A percentile compares a stretch with the other conserved stretches of the same genome.
Conservation (phyloP, 2,888 invertebrate species). For the Hirtodrosophila duncani region DNA sequence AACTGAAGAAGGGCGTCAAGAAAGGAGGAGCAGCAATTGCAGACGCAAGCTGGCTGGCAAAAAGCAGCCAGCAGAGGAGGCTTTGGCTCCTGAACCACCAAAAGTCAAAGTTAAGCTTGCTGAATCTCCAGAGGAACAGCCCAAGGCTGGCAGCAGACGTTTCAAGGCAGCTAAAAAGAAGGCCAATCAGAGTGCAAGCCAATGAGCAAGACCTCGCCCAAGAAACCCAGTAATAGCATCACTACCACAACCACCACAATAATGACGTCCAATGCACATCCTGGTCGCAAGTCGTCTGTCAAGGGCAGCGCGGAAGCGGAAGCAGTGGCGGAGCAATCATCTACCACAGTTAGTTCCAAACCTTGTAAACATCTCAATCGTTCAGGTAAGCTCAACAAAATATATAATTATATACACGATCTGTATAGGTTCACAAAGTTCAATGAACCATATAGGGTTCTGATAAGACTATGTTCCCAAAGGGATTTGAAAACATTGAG, state of each 20-base stretch:
- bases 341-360: too few relatives aligned
- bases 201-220: slow-evolving; percentile 39
- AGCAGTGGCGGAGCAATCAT: slow-evolving; percentile 19
- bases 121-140: slow-evolving; percentile 12
- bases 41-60: slow-evolving; percentile 40
- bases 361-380: too few relatives aligned
- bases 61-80: slow-evolving; percentile 15
- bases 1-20: slow-evolving; percentile 70
- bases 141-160: slow-evolving; percentile 19
- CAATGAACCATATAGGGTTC: too few relatives aligned
- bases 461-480: too few relatives aligned
- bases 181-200: slow-evolving; percentile 25
- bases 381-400: too few relatives aligned
- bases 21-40: slow-evolving; percentile 21
- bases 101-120: slow-evolving; percentile 13
- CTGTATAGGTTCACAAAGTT: too few relatives aligned
- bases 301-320: slow-evolving; percentile 13
- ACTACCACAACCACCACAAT: too few relatives aligned
- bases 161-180: slow-evolving; percentile 51
- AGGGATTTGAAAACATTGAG: too few relatives aligned
- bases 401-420: too few relatives aligned
- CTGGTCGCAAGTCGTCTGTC: slow-evolving; percentile 41
- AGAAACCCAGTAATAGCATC: slow-evolving; percentile 39
- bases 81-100: slow-evolving; percentile 9
- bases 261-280: slow-evolving; percentile 33